These are phyloP conservation scores for Aegithalos caudatus DNA, from an alignment of 2,113 vertebrate genomes.

Conservation along the genomic window DNA sequence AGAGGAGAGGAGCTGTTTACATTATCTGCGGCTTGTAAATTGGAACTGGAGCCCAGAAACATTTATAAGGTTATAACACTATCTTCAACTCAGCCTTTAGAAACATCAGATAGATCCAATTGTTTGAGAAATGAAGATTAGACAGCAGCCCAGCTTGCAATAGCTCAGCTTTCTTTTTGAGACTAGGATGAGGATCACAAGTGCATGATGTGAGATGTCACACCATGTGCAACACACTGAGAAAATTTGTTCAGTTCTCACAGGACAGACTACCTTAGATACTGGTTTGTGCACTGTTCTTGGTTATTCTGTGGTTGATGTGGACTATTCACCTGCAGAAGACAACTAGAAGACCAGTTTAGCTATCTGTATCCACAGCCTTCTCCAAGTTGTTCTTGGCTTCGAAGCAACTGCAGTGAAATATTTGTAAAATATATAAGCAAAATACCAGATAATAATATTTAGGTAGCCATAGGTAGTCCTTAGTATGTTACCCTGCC, in stretches of 20 bases:
- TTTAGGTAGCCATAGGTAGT: background rate
- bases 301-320: background rate
- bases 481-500: background rate
- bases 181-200: fast-evolving
- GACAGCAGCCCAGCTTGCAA: background rate
- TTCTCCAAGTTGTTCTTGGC: background rate
- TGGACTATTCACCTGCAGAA: background rate
- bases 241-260: background rate
- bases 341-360: background rate
- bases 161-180: background rate
- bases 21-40: background rate
- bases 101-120: background rate
- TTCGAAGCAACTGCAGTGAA: background rate
- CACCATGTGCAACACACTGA: background rate
- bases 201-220: background rate
- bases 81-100: background rate
- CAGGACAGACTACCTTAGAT: background rate
- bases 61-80: background rate
- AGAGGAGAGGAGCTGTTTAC: background rate
- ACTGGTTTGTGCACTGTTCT: background rate
- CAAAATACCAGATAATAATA: background rate
- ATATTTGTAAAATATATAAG: background rate
- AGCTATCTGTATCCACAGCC: background rate
- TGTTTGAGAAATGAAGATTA: background rate
- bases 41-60: background rate